Base-by-base conservation (phyloP, 2,888 invertebrate genomes). In the Drosophila algonquin region DNA sequence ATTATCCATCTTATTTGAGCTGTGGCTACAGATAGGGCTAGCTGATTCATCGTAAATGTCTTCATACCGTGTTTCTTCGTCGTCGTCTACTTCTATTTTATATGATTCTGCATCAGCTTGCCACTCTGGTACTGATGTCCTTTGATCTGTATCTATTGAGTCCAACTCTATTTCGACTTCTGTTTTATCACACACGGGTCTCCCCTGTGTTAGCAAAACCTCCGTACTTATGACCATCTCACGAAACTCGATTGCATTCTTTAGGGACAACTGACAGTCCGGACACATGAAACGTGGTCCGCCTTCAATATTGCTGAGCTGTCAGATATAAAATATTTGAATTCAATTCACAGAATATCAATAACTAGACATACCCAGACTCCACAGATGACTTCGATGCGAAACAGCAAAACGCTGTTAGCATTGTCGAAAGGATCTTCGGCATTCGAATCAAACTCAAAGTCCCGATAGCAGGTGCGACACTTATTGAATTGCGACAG, bases 331-430 rank as follows among this genome's bases (percentile, higher is more conserved):
- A 24, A 9, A 8, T 21, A 46, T 18, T 8, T 40, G 2, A 40
- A 18, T 0, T 12, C 1, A 7, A 35, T 0, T 18, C 2, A 0
- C 9, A 14, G 6, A 4, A n/a, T 18, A 6, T 40, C 18, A 8
- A 9, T 6, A 0, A 1, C 14, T 1, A 2, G 1, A 63, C 70
- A 16, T 7, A 84, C 85, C 81, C 87, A 81, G 35, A 81, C 78
- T 3, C 87, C 87, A n/a, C 87, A 84, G 6, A 81, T 84, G 9
- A 87, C 81, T 79, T 87, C 81, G 10, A 81, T 87, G 48, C 87
- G 81, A 50, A 63, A 79, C 1, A 81, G 50, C 64, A 85, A 60
- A 0, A 81, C 79, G 2, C 63, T 79, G 45, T 87, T 87, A 8
- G 64, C 44, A 2, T 72, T 60, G 6, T 78, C 63, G n/a, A 58